These are phyloP conservation scores for Eremophila alpestris DNA, from an alignment of 2,797 vertebrate species.

Conservation along the genomic window DNA sequence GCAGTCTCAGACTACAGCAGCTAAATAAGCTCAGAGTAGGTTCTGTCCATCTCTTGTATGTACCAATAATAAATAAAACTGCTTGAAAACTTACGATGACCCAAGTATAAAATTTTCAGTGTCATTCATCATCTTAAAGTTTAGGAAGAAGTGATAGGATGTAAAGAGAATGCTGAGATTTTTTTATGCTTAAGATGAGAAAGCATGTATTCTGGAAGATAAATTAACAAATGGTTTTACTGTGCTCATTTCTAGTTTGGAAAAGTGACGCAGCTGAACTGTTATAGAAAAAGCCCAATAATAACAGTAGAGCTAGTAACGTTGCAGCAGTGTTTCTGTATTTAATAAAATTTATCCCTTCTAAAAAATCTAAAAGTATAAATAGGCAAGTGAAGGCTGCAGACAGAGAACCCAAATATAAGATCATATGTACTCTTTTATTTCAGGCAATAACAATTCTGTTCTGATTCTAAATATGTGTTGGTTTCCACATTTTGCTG, in stretches of 20 bases:
- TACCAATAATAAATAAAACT: background rate
- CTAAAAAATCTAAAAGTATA: background rate
- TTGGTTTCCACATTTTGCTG: background rate
- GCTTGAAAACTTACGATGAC: background rate
- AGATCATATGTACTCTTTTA: background rate
- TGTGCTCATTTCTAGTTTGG: background rate
- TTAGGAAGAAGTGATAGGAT: background rate
- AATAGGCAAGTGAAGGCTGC: background rate
- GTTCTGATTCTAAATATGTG: background rate
- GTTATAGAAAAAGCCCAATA: rapidly evolving
- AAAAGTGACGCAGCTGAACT: background rate
- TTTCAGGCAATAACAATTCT: background rate
- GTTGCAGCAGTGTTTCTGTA: rapidly evolving
- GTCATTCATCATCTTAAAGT: background rate
- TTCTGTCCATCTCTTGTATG: background rate
- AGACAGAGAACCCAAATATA: background rate
- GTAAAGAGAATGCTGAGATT: background rate
- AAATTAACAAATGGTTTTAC: background rate
- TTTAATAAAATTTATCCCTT: background rate
- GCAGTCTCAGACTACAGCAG: background rate
- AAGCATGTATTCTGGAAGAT: background rate
- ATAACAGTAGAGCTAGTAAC: background rate
- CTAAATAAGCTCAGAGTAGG: background rate
- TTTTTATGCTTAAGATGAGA: background rate
- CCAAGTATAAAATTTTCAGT: background rate